Conservation (phyloP, 2,797 vertebrate genomes). For the Coilia nasus region DNA sequence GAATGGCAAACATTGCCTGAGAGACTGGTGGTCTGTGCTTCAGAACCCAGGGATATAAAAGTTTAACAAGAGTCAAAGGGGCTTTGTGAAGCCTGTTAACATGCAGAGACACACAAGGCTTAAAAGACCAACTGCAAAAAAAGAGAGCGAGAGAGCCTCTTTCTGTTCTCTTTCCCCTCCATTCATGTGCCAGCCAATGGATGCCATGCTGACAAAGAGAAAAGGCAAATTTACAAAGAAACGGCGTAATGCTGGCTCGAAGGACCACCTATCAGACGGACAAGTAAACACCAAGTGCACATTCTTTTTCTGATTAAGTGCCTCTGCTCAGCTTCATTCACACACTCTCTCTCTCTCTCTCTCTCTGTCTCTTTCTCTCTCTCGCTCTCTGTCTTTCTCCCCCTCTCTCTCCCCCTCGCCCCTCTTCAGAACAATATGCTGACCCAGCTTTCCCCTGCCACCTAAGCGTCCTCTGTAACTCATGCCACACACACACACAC, state of each 20-base stretch:
- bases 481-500: background rate
- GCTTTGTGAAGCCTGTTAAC: slow-evolving; percentile 21
- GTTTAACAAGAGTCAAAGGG: slow-evolving; percentile 26
- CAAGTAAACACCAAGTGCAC: slow-evolving; percentile 14
- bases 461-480: slow-evolving; percentile 17
- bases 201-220: slow-evolving; percentile 4
- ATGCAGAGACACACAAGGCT: slow-evolving; percentile 17
- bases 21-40: slow-evolving; percentile 2
- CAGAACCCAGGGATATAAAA: background rate
- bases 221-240: background rate
- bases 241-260: background rate
- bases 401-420: slow-evolving; percentile 24
- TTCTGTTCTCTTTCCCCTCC: background rate
- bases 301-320: slow-evolving; percentile 42
- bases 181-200: background rate
- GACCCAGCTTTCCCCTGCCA: slow-evolving; percentile 16
- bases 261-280: background rate
- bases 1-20: slow-evolving; percentile 12
- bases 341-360: slow-evolving; percentile 33
- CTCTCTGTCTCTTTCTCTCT: slow-evolving; percentile 20
- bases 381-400: slow-evolving; percentile 33
- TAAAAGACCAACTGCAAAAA: background rate
- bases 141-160: background rate
- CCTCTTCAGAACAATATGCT: slow-evolving; percentile 30
- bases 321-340: background rate